These are phyloP conservation scores for Steinernema hermaphroditum DNA, from an alignment of 2,888 invertebrate species.

Conservation along the genomic window DNA sequence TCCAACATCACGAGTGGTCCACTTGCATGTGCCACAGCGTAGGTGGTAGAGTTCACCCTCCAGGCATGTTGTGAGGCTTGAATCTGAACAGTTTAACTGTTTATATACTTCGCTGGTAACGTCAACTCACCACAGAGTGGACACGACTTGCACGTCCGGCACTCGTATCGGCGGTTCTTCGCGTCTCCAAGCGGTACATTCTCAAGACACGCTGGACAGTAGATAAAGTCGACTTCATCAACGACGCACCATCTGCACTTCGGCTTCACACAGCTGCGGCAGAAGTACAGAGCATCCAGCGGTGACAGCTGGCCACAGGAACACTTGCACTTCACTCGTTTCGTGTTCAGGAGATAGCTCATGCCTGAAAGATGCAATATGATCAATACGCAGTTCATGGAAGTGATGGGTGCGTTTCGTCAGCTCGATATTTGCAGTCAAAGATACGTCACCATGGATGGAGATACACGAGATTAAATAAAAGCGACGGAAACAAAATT, in stretches of 20 bases:
- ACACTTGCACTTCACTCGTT: conserved; percentile 75
- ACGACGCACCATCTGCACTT: conserved; percentile 53
- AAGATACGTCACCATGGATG: no score
- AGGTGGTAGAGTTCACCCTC: conserved; percentile 85
- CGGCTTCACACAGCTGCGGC: conserved; percentile 82
- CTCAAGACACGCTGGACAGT: conserved; percentile 94
- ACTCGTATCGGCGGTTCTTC: conserved; percentile 85
- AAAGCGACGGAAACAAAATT: no score
- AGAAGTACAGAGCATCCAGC: conserved; percentile 87
- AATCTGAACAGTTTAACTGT: background rate
- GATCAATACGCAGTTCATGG: no score
- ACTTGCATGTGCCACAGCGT: conserved; percentile 89
- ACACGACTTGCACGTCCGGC: conserved; percentile 91
- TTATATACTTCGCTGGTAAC: conserved; percentile 65
- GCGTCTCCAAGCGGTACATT: conserved; percentile 93
- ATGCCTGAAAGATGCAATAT: no score
- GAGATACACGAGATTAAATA: no score
- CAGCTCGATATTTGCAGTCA: no score
- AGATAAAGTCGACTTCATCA: conserved; percentile 86
- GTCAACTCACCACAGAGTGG: conserved; percentile 77
- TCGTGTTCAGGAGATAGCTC: no score
- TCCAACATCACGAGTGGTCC: conserved; percentile 93
- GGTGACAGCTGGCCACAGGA: conserved; percentile 86
- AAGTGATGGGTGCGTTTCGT: no score
- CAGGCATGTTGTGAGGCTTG: conserved; percentile 62